Base-by-base conservation (phyloP, 37 sponge, comb jelly and placozoan genomes). In the Spongia lamella region DNA sequence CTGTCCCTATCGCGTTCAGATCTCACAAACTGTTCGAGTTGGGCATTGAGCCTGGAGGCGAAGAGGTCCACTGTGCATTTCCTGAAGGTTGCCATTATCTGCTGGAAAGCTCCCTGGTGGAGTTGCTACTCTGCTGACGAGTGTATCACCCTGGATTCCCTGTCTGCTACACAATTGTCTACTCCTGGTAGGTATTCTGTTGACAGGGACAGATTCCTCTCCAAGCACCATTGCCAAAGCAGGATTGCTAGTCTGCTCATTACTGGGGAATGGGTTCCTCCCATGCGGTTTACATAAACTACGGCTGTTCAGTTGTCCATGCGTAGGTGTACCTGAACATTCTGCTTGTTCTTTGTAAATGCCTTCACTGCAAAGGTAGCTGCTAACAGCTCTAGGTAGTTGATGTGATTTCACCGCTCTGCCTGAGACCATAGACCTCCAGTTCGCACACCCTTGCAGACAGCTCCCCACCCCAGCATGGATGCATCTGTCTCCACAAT, bases 141-240 rank as follows among this genome's bases (percentile, higher is more conserved):
- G n/a, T n/a, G n/a, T n/a, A n/a, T n/a, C n/a, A n/a, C n/a, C n/a
- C n/a, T n/a, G n/a, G n/a, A n/a, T n/a, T n/a, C n/a, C n/a, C n/a
- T n/a, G n/a, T n/a, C n/a, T n/a, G n/a, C n/a, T n/a, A n/a, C n/a
- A n/a, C n/a, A n/a, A n/a, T n/a, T n/a, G n/a, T n/a, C n/a, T n/a
- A n/a, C n/a, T 19, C 63, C 63, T 59, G 81, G 81, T 22, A 77
- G 77, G 65, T 77, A 55, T 37, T 77, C 77, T 6, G 62, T 62
- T 2, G 59, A 62, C 26, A 75, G 33, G 22, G 51, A 22, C 20
- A 56, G 2, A 14, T 75, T 54, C 64, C 63, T 63, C 36, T 62
- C 31, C 5, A 77, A 9, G 66, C 77, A 77, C 77, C 77, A 77
- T 14, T 63, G 36, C 77, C 77, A 80, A 20, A 70, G 73, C 57